Conservation (phyloP, 2,797 vertebrate species). For the Crenichthys baileyi region DNA sequence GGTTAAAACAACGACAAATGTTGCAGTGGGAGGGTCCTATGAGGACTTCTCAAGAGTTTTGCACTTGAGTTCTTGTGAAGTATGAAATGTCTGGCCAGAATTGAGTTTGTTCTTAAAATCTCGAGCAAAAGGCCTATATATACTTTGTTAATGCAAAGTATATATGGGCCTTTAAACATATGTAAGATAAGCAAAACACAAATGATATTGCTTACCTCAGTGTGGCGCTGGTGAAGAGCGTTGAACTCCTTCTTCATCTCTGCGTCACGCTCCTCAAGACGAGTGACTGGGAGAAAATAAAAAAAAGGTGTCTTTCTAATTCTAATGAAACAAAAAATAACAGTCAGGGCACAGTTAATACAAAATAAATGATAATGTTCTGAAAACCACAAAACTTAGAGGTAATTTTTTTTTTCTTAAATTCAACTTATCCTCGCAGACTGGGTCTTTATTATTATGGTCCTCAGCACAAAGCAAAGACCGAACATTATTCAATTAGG, state of each 20-base stretch:
- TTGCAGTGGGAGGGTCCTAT: background rate
- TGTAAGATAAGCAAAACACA: background rate
- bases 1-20: background rate
- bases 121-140: background rate
- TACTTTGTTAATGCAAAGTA: background rate
- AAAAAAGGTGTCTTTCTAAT: background rate
- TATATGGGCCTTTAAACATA: background rate
- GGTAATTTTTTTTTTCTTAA: background rate
- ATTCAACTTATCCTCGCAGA: background rate
- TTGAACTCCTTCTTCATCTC: constrained; percentile 99
- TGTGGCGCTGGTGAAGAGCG: constrained; percentile 96
- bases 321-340: constrained; percentile 5
- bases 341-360: background rate
- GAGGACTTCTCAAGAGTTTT: background rate
- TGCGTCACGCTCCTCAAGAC: constrained; percentile 94
- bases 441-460: background rate
- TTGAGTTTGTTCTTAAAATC: background rate
- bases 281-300: constrained; percentile 84
- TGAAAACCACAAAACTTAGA: background rate
- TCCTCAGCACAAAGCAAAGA: background rate
- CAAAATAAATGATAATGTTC: background rate
- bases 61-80: background rate
- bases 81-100: too few relatives aligned
- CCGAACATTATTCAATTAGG: background rate
- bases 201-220: constrained; percentile 83